Conservation (phyloP, 2,797 vertebrate species). For the Sebastes steindachneri region DNA sequence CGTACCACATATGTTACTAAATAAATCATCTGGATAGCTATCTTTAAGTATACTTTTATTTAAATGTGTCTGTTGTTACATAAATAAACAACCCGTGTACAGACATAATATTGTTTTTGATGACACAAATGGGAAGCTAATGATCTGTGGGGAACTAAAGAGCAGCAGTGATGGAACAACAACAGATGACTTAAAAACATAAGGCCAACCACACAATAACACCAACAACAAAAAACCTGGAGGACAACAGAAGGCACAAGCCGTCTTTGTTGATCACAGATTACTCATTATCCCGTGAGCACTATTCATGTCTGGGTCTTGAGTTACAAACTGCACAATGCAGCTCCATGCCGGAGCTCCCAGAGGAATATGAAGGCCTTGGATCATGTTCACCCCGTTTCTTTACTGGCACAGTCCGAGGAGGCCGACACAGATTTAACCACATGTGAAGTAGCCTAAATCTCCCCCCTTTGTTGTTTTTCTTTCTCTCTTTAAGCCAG, state of each 20-base stretch:
- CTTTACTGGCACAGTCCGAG: conserved; percentile 52
- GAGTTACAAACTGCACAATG: conserved; percentile 74
- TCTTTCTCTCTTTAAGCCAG: conserved; percentile 33
- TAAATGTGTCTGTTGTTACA: not conserved
- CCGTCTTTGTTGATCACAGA: conserved; percentile 59
- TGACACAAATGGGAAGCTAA: conserved; percentile 34
- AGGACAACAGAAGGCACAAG: conserved; percentile 73
- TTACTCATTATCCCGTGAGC: conserved; percentile 72
- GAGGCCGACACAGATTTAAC: conserved; percentile 59
- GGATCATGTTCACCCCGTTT: conserved; percentile 73
- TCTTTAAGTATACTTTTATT: not conserved
- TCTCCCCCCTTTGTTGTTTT: conserved; percentile 49
- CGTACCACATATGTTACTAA: not conserved
- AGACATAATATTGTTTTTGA: not conserved
- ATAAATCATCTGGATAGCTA: conserved; percentile 12
- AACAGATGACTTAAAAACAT: conserved; percentile 43
- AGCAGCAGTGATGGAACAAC: conserved; percentile 18
- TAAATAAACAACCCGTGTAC: not conserved
- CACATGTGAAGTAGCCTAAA: conserved; percentile 61
- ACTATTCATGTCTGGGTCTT: conserved; percentile 72
- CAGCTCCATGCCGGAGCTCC: conserved; percentile 43
- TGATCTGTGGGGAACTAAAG: conserved; percentile 27
- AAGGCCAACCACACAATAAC: conserved; percentile 41
- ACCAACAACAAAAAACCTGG: conserved; percentile 31
- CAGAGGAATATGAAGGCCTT: conserved; percentile 31